A percentile compares a stretch with the other conserved stretches of the same genome.
phyloP scores from a whole-genome alignment of 2,797 vertebrate species.

The Chrysocyon brachyurus region DNA sequence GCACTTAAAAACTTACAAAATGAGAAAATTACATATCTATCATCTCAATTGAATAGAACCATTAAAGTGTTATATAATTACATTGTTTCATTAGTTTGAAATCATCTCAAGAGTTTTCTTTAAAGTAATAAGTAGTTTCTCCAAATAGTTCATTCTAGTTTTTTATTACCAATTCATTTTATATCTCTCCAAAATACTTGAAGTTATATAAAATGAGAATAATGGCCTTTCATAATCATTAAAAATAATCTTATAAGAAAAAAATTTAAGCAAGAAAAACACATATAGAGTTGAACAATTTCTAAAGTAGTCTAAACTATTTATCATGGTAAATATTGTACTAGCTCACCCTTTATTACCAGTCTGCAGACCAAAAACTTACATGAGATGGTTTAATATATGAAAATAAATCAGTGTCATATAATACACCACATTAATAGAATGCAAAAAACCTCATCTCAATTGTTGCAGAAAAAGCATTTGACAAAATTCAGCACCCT shows the following conservation, averaged over 20 bases:
- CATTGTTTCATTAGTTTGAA: constrained; percentile 73
- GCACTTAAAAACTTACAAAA: constrained; percentile 46
- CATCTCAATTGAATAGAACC: constrained; percentile 46
- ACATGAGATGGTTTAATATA: not conserved
- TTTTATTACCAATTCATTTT: constrained; percentile 32
- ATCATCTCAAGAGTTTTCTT: constrained; percentile 70
- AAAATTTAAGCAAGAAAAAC: constrained; percentile 13
- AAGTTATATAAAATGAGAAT: constrained; percentile 53
- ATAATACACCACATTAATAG: not conserved
- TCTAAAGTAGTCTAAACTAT: not conserved
- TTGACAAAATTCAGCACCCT: not conserved
- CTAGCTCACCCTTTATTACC: not conserved
- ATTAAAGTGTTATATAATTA: constrained; percentile 72
- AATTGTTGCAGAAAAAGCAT: not conserved
- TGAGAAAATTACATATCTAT: constrained; percentile 75
- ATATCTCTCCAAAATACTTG: constrained; percentile 59
- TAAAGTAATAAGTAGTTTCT: constrained; percentile 73
- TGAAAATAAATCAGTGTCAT: not conserved
- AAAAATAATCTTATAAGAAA: constrained; percentile 23
- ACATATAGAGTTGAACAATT: not conserved
- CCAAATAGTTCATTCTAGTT: constrained; percentile 65
- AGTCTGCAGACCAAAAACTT: constrained; percentile 7
- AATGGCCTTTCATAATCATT: constrained; percentile 38
- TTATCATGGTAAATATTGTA: not conserved
- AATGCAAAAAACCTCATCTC: not conserved